Base-by-base conservation (phyloP, 2,113 vertebrate genomes). In the Phasianus colchicus region DNA sequence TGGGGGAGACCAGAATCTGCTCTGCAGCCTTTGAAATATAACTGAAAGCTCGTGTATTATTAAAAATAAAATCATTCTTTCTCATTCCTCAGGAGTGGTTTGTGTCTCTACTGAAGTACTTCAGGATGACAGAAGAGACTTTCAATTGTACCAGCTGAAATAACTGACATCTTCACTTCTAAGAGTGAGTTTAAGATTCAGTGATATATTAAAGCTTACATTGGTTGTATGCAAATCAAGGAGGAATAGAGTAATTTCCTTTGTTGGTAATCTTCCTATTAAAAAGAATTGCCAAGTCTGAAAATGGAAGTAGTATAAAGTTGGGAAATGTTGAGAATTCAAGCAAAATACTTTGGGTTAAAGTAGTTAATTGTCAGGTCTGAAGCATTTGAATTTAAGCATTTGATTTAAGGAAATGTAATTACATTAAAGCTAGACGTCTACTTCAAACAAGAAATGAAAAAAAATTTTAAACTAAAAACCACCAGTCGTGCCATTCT, bases 161-260 rank as follows among this genome's bases (percentile, higher is more conserved):
- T 73, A 90, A 88, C 67, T 54, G 50, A 42, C 11, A 57, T 90
- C 83, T 94, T 90, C 79, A 74, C 50, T 8, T 88, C 3, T 60
- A 89, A 90, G 87, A 89, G 60, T 69, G 66, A 78, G 75, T 75
- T 92, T 79, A 75, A 84, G 81, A 91, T 82, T 67, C 74, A 57
- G 0, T 45, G 64, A 83, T 83, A 18, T 29, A 57, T 66, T 38
- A 9, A 1, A 70, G 42, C 36, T 77, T 88, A 42, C 40, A 30
- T 1, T 47, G 64, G 38, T 55, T 34, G 73, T 45, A 4, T 9
- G 67, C 30, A 89, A 92, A 92, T 67, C 67, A 63, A 93, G 50
- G 69, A 88, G 55, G 40, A 90, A 92, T 42, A 21, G 83, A 58
- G 19, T 52, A 0, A 69, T 90, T 88, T 91, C 16, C 24, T 70